A percentile compares a stretch with the other conserved stretches of the same genome.
Conservation (phyloP, 2,113 vertebrate species). For the Etheostoma spectabile region DNA sequence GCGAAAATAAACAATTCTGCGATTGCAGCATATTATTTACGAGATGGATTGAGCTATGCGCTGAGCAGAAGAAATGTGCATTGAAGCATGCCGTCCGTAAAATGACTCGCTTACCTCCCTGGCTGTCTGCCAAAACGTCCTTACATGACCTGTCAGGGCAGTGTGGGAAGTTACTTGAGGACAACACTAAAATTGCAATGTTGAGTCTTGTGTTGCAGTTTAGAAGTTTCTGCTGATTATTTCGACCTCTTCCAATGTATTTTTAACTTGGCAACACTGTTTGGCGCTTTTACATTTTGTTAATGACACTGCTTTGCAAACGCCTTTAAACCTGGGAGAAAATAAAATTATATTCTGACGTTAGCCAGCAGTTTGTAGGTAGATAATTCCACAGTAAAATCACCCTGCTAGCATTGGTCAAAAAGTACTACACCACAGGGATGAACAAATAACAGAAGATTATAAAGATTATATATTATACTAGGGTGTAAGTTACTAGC, state of each 20-base stretch:
- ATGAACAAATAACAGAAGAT: background rate
- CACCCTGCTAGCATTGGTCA: background rate
- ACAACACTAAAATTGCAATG: slow-evolving; percentile 45
- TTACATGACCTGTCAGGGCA: slow-evolving; percentile 67
- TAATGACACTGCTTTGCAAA: background rate
- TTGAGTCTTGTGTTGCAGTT: background rate
- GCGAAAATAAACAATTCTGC: background rate
- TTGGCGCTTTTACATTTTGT: too few relatives aligned
- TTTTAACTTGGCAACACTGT: background rate
- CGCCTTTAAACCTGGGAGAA: background rate
- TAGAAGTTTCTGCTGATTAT: background rate
- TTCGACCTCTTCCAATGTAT: background rate
- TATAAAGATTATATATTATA: too few relatives aligned
- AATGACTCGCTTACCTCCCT: background rate
- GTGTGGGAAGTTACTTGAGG: slow-evolving; percentile 69
- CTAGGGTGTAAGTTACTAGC: background rate
- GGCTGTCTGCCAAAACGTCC: slow-evolving; percentile 69
- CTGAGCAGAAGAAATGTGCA: accelerated
- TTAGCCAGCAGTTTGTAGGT: background rate
- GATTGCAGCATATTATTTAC: too few relatives aligned
- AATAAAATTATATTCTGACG: background rate
- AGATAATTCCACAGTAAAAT: background rate
- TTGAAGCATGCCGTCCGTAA: background rate
- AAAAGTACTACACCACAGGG: background rate
- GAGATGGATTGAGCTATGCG: accelerated